phyloP scores from a whole-genome alignment of 1,140 invertebrate species.

The Agraylea sexmaculata region DNA sequence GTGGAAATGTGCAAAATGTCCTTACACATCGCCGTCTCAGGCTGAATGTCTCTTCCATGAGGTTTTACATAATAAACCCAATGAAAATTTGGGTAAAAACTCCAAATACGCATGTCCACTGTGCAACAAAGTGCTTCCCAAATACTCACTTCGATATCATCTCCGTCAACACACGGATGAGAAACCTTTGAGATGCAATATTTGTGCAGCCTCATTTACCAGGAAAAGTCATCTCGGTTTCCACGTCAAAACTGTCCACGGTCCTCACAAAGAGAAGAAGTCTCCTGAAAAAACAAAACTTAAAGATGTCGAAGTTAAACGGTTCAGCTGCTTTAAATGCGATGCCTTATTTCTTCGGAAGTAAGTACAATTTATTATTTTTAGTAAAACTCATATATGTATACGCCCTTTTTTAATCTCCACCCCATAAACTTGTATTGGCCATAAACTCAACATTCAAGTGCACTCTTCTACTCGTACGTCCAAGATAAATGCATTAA shows the following conservation, averaged over 20 bases:
- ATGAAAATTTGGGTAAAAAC: constrained; percentile 26
- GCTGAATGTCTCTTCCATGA: constrained; percentile 56
- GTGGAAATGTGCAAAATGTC: constrained; percentile 38
- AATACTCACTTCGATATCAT: constrained; percentile 55
- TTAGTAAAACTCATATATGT: too few species aligned
- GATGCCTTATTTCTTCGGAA: not conserved
- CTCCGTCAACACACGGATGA: constrained; percentile 65
- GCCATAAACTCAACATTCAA: too few species aligned
- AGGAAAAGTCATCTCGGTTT: constrained; percentile 46
- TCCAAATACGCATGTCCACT: constrained; percentile 50
- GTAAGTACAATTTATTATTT: not conserved
- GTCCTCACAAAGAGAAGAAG: constrained; percentile 5
- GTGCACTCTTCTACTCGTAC: too few species aligned
- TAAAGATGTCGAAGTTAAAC: constrained; percentile 7
- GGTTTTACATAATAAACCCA: constrained; percentile 42
- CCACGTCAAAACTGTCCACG: constrained; percentile 41
- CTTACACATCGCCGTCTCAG: constrained; percentile 33
- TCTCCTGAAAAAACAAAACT: constrained; percentile 1
- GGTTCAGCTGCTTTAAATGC: not conserved
- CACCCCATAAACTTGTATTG: too few species aligned
- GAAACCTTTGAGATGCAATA: constrained; percentile 54
- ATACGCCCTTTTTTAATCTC: too few species aligned
- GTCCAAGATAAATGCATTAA: too few species aligned
- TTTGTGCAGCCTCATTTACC: constrained; percentile 52
- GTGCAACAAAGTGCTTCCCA: constrained; percentile 57